phyloP scores from a whole-genome alignment of 1,140 invertebrate species.

The Aricia agestis region DNA sequence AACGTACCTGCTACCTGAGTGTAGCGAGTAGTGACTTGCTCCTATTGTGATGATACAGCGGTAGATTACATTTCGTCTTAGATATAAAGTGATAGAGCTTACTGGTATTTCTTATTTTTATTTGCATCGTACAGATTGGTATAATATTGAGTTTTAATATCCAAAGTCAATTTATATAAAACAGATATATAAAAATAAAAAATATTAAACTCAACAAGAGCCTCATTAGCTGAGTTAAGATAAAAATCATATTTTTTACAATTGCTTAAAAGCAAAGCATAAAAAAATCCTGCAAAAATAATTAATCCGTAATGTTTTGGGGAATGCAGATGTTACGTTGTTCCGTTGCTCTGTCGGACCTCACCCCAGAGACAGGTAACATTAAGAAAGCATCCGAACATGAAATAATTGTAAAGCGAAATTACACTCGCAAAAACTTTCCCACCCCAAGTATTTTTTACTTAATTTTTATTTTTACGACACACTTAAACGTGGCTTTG shows the following conservation, averaged over 20 bases:
- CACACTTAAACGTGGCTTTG: slow-evolving; percentile 73
- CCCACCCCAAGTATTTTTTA: slow-evolving; percentile 69
- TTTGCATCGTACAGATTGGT: no score
- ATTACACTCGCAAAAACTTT: slow-evolving; percentile 66
- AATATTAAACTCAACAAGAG: background rate
- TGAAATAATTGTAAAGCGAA: slow-evolving; percentile 64
- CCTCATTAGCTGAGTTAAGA: background rate
- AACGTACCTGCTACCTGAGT: slow-evolving; percentile 68
- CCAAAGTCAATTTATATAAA: no score
- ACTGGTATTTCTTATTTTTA: no score
- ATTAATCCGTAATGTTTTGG: slow-evolving; percentile 31
- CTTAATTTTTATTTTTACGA: slow-evolving; percentile 76
- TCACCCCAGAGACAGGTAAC: slow-evolving; percentile 59
- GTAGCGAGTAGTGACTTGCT: slow-evolving; percentile 58
- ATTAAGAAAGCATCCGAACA: slow-evolving; percentile 57
- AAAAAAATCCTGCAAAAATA: slow-evolving; percentile 15
- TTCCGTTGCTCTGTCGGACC: slow-evolving; percentile 32
- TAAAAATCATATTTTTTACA: background rate
- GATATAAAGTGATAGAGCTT: no score
- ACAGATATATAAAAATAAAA: background rate
- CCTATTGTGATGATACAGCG: slow-evolving; percentile 16
- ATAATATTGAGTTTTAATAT: no score
- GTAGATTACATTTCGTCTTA: no score
- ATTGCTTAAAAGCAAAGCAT: background rate
- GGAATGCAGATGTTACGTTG: slow-evolving; percentile 28